These are phyloP conservation scores for Sinosuthora webbiana DNA, from an alignment of 2,113 vertebrate species.

Conservation along the genomic window DNA sequence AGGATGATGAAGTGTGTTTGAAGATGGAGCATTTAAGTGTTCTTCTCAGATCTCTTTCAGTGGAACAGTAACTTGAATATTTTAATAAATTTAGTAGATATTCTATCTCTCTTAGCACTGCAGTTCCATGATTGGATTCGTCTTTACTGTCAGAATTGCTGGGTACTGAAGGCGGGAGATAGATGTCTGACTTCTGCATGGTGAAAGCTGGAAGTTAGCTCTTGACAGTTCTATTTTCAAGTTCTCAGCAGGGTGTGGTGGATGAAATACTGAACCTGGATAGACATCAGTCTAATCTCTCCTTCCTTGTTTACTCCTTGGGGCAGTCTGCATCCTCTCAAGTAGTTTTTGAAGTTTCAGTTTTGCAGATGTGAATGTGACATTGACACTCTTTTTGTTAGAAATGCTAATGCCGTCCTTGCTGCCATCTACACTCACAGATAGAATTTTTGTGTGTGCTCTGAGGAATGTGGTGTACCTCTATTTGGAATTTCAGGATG, in stretches of 20 bases:
- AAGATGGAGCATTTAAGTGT: neutral
- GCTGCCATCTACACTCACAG: neutral
- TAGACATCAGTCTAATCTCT: neutral
- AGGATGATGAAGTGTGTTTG: neutral
- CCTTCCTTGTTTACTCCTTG: neutral
- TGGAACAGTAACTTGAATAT: neutral
- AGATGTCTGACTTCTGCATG: neutral
- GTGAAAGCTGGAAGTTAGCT: neutral
- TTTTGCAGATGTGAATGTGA: neutral
- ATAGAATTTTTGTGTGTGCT: neutral
- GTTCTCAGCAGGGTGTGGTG: neutral
- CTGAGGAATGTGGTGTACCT: neutral
- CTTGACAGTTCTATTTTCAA: neutral
- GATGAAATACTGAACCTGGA: neutral
- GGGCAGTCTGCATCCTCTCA: neutral
- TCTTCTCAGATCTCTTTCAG: neutral
- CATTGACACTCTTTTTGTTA: neutral
- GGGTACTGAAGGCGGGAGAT: neutral
- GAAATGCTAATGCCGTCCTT: neutral
- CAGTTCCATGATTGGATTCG: neutral
- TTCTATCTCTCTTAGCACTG: neutral
- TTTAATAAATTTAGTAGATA: neutral
- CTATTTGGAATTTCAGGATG: neutral
- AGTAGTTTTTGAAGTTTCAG: neutral
- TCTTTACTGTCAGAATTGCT: neutral